Evolutionary conservation across 2,888 invertebrate species (phyloP).

Genomic region (Brenthis daphne): DNA sequence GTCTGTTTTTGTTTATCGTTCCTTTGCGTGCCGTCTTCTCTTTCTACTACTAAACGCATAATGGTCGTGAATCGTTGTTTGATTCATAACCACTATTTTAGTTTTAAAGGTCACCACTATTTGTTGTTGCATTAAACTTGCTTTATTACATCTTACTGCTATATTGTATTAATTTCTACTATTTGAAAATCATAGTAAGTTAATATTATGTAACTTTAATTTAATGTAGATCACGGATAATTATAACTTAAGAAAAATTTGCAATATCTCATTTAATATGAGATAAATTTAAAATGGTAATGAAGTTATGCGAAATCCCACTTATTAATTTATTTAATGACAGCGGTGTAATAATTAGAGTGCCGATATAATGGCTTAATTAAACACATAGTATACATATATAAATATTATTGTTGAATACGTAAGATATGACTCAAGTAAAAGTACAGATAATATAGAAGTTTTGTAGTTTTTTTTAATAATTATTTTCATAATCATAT

Average conservation of each 20-base stretch:
- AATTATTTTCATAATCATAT: neutral
- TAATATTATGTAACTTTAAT: neutral
- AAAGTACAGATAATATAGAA: conserved; percentile 4
- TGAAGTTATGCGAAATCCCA: conserved; percentile 11
- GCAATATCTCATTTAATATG: neutral
- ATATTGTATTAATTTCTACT: neutral
- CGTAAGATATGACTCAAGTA: conserved; percentile 12
- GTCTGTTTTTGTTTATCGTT: conserved; percentile 42
- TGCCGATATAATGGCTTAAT: conserved; percentile 30
- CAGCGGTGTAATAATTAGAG: conserved; percentile 29
- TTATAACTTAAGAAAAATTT: neutral
- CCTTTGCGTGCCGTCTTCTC: conserved; percentile 42
- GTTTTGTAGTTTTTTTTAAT: neutral
- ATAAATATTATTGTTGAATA: conserved; percentile 9
- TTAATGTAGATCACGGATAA: neutral
- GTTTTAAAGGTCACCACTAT: conserved; percentile 39
- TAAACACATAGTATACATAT: conserved; percentile 14
- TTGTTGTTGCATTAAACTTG: neutral
- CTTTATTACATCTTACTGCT: neutral
- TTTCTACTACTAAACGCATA: conserved; percentile 45
- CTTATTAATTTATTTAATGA: conserved; percentile 28
- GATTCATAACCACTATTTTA: conserved; percentile 52
- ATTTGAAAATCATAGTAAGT: too few species aligned
- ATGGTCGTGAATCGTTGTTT: conserved; percentile 50
- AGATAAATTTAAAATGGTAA: conserved; percentile 20